Evolutionary conservation across 2,113 vertebrate species (phyloP).

Genomic region (Siniperca knerii): DNA sequence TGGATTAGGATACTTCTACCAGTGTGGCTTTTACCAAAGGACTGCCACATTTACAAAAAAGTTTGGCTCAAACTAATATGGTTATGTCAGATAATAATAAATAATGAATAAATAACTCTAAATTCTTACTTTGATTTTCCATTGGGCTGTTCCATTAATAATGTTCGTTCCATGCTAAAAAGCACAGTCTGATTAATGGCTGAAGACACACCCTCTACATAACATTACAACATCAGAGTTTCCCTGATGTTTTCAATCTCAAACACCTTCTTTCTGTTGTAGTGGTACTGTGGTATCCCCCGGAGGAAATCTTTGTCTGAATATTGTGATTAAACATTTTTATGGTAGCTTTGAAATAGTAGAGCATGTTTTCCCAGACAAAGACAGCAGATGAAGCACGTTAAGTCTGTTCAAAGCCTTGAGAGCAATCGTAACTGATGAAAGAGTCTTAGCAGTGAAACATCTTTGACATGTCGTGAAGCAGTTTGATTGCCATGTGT

Average conservation of each 20-base stretch:
- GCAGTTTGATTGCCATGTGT: not conserved
- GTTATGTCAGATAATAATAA: not conserved
- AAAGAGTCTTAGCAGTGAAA: not conserved
- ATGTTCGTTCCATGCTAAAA: not conserved
- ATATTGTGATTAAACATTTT: not conserved
- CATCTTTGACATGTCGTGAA: not conserved
- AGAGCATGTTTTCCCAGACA: not conserved
- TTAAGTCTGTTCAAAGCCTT: not conserved
- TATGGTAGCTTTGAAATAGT: not conserved
- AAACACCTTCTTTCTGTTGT: not conserved
- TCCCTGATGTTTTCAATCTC: not conserved
- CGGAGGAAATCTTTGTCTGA: not conserved
- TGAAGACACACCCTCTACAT: not conserved
- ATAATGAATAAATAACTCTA: not conserved
- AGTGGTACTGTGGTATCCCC: not conserved
- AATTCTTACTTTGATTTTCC: not conserved
- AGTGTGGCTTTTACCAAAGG: not conserved
- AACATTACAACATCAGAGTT: not conserved
- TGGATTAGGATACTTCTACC: not conserved
- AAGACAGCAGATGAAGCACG: not conserved
- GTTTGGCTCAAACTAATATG: not conserved
- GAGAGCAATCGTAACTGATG: not conserved
- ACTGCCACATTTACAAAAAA: not conserved
- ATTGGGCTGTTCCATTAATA: not conserved
- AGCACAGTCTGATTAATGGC: slow-evolving; percentile 4